phyloP scores from a whole-genome alignment of 2,888 invertebrate species.

The Drosophila meridionalis region DNA sequence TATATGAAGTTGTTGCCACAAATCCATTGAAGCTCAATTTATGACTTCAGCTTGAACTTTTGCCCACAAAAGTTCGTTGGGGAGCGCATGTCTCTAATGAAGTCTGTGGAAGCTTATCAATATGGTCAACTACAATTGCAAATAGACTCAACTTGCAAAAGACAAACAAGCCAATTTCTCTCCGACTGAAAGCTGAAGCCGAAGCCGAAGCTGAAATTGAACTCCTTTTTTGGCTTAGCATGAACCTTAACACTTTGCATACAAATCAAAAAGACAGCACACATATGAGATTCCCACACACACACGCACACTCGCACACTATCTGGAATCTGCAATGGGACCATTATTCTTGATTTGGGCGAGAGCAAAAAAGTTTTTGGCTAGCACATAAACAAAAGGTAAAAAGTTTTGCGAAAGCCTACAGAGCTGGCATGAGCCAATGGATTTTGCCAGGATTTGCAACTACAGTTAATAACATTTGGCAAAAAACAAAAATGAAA shows the following conservation, averaged over 20 bases:
- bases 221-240: constrained; percentile 55
- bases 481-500: constrained; percentile 26
- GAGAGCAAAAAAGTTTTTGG: constrained; percentile 46
- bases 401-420: constrained; percentile 61
- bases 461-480: constrained; percentile 75
- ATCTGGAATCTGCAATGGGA: constrained; percentile 71
- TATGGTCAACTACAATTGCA: constrained; percentile 72
- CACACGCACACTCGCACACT: constrained; percentile 31
- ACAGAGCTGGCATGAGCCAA: constrained; percentile 54
- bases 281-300: constrained; percentile 29
- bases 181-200: constrained; percentile 32
- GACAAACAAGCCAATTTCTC: constrained; percentile 65
- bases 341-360: constrained; percentile 76
- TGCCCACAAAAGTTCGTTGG: constrained; percentile 42
- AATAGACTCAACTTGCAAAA: constrained; percentile 55
- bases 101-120: constrained; percentile 69
- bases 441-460: constrained; percentile 72
- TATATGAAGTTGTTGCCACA: constrained; percentile 28
- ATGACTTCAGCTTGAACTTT: constrained; percentile 45
- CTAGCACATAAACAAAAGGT: constrained; percentile 73
- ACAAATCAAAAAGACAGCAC: constrained; percentile 72
- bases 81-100: constrained; percentile 58
- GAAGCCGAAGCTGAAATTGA: constrained; percentile 62
- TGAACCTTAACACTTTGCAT: constrained; percentile 76
- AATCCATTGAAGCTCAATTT: constrained; percentile 41